Conservation (phyloP, 2,797 vertebrate genomes). For the Rhodeus uyekii region DNA sequence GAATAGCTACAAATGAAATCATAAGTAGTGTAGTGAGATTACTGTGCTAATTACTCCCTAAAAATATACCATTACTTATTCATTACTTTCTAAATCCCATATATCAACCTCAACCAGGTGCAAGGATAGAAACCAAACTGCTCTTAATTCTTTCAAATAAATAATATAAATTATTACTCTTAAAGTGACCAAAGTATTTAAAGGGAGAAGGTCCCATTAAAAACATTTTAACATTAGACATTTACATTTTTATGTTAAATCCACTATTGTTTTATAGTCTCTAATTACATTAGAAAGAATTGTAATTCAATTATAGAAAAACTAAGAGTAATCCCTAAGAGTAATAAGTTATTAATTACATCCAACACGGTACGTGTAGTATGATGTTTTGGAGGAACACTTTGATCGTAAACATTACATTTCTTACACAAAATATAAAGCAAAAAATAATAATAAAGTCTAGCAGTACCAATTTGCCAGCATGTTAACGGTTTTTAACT, state of each 20-base stretch:
- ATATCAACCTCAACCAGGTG: not conserved
- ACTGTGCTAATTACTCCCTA: not conserved
- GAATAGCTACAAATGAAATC: not conserved
- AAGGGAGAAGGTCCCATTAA: not conserved
- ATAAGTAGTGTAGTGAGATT: not conserved
- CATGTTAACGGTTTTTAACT: not conserved
- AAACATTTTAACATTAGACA: not conserved
- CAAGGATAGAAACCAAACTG: not conserved
- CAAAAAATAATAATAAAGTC: not conserved
- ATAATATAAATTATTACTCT: not conserved
- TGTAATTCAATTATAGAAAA: too few species aligned
- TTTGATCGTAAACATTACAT: not conserved
- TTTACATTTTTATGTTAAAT: not conserved
- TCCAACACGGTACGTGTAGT: not conserved
- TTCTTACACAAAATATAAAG: not conserved
- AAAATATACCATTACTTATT: not conserved
- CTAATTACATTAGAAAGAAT: not conserved
- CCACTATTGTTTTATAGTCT: not conserved
- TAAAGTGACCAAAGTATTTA: not conserved
- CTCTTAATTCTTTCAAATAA: not conserved
- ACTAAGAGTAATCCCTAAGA: too few species aligned
- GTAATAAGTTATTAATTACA: not conserved
- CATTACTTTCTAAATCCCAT: not conserved
- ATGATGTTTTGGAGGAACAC: not conserved
- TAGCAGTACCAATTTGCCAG: not conserved